Conservation (phyloP, 1,140 invertebrate species). For the Mya arenaria region DNA sequence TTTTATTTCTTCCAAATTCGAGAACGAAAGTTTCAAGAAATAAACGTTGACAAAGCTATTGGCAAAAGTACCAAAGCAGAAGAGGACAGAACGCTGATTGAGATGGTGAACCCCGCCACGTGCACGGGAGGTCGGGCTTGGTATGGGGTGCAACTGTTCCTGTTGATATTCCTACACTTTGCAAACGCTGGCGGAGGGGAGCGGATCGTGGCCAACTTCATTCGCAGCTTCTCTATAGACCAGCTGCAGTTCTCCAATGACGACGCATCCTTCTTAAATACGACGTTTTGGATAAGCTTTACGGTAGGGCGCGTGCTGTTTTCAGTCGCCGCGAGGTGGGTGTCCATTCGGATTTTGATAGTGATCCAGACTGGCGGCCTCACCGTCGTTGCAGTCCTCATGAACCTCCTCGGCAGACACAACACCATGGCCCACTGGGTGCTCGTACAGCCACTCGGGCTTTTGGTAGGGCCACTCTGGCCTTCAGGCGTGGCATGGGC, state of each 20-base stretch:
- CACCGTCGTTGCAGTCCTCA: conserved; percentile 34
- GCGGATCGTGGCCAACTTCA: conserved; percentile 62
- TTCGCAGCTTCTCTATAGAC: conserved; percentile 64
- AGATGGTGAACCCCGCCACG: conserved; percentile 62
- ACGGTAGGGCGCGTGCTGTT: conserved; percentile 58
- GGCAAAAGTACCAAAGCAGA: background rate
- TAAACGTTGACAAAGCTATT: background rate
- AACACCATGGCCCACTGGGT: conserved; percentile 54
- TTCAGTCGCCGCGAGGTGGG: conserved; percentile 60
- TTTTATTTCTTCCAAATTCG: background rate
- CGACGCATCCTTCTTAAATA: conserved; percentile 61
- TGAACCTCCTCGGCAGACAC: conserved; percentile 57
- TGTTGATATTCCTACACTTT: conserved; percentile 62
- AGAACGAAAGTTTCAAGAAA: background rate
- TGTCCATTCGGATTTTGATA: conserved; percentile 62
- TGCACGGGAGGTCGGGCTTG: conserved; percentile 57
- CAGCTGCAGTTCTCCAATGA: conserved; percentile 53
- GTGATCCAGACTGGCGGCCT: conserved; percentile 57
- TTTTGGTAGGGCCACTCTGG: conserved; percentile 63
- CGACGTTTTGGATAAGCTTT: conserved; percentile 68
- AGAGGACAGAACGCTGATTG: conserved; percentile 2
- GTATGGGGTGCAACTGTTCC: conserved; percentile 62
- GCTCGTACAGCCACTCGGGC: conserved; percentile 41
- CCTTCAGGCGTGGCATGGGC: conserved; percentile 64
- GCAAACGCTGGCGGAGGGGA: conserved; percentile 64